Evolutionary conservation across 37 sponge, comb jelly and placozoan species (phyloP).

Genomic region (Corticium candelabrum): DNA sequence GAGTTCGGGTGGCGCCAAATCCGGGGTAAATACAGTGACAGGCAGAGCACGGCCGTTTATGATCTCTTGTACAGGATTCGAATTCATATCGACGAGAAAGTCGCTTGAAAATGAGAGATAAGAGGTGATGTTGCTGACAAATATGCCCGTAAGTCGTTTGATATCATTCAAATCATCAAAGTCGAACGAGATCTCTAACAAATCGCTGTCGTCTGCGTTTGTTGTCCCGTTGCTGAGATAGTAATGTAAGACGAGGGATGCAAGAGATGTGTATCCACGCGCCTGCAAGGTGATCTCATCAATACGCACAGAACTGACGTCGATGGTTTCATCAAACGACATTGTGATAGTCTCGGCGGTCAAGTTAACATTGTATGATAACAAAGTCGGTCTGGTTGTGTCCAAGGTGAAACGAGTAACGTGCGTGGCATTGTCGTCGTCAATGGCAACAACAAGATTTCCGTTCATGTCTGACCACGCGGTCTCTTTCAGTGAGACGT

Average conservation of each 20-base stretch:
- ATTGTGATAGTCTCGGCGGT: constrained; percentile 49
- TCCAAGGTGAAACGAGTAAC: constrained; percentile 27
- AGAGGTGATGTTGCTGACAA: constrained; percentile 31
- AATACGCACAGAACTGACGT: constrained; percentile 33
- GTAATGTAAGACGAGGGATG: constrained; percentile 26
- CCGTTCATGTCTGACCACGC: constrained; percentile 40
- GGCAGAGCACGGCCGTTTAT: constrained; percentile 39
- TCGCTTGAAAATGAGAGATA: constrained; percentile 28
- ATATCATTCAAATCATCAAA: constrained; percentile 47
- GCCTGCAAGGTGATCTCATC: constrained; percentile 27
- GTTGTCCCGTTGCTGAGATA: constrained; percentile 22
- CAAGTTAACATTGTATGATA: constrained; percentile 55
- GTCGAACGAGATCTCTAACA: constrained; percentile 37
- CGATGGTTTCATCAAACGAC: constrained; percentile 71
- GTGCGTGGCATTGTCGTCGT: constrained; percentile 14
- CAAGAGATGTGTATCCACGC: background rate
- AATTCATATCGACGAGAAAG: constrained; percentile 61
- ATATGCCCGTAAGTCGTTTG: constrained; percentile 37
- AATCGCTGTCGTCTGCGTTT: constrained; percentile 22
- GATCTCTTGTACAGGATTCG: constrained; percentile 34
- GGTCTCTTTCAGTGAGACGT: constrained; percentile 19
- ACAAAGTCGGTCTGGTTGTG: constrained; percentile 42
- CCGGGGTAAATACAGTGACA: constrained; percentile 35
- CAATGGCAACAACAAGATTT: constrained; percentile 35
- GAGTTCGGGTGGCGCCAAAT: constrained; percentile 37